A percentile compares a stretch with the other conserved stretches of the same genome.
Conservation (phyloP, 1,140 invertebrate species). For the Epicauta chinensis region DNA sequence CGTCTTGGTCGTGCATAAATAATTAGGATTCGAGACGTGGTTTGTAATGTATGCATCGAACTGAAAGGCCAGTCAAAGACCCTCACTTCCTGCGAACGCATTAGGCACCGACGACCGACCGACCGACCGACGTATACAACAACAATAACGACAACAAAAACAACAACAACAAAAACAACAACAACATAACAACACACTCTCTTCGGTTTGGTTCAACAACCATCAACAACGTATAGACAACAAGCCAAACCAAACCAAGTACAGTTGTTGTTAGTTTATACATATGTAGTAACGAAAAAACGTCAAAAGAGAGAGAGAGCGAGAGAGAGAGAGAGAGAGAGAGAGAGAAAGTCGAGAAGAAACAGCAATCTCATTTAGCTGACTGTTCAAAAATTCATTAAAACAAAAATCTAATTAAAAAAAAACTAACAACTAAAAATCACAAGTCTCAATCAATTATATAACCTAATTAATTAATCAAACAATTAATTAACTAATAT, state of each 20-base stretch:
- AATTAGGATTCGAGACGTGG: slow-evolving; percentile 23
- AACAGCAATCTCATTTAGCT: neutral
- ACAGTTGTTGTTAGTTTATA: neutral
- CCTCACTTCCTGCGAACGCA: slow-evolving; percentile 24
- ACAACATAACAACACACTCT: neutral
- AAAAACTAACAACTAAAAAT: slow-evolving; percentile 28
- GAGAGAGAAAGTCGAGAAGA: too few species aligned
- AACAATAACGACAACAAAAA: neutral
- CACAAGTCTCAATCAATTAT: slow-evolving; percentile 29
- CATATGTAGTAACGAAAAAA: neutral
- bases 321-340: too few species aligned
- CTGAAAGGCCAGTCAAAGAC: slow-evolving; percentile 24
- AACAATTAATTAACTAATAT: slow-evolving; percentile 15
- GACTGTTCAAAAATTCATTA: slow-evolving; percentile 20
- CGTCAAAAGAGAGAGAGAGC: too few species aligned
- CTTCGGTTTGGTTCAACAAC: slow-evolving; percentile 5
- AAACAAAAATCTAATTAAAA: slow-evolving; percentile 20
- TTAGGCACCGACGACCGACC: slow-evolving; percentile 17
- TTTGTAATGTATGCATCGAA: slow-evolving; percentile 21
- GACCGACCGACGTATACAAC: slow-evolving; percentile 7
- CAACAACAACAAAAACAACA: slow-evolving; percentile 1
- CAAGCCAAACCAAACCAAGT: neutral
- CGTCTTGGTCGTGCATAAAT: slow-evolving; percentile 7
- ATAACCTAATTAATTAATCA: neutral
- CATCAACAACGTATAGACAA: neutral